Conservation (phyloP, 2,113 vertebrate genomes). For the Cygnus buccinator region DNA sequence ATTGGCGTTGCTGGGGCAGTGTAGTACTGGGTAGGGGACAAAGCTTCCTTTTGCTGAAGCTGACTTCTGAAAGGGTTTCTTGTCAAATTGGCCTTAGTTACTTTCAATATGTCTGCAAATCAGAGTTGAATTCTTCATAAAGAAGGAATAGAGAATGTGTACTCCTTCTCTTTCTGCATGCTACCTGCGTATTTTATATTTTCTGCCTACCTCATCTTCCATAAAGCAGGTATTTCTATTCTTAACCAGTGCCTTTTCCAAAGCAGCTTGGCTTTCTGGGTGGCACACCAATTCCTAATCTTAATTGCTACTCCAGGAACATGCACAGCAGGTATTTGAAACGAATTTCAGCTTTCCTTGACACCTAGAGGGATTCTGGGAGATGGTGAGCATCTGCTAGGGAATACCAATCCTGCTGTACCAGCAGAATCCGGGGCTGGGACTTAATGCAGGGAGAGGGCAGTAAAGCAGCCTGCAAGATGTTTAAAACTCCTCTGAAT, state of each 20-base stretch:
- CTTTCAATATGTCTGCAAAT: not conserved
- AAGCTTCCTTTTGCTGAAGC: not conserved
- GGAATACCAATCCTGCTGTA: not conserved
- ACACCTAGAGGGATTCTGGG: not conserved
- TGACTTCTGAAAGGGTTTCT: not conserved
- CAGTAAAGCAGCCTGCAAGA: not conserved
- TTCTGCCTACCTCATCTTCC: not conserved
- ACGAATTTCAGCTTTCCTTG: not conserved
- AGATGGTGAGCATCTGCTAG: not conserved
- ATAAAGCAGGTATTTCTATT: not conserved
- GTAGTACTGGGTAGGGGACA: not conserved
- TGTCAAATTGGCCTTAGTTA: accelerated
- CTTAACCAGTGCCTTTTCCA: not conserved
- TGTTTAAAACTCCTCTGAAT: not conserved
- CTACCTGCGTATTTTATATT: not conserved
- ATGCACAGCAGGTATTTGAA: not conserved
- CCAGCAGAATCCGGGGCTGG: not conserved
- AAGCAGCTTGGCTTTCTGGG: not conserved
- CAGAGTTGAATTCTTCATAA: not conserved
- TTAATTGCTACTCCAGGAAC: not conserved
- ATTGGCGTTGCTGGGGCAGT: not conserved
- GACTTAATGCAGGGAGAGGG: not conserved
- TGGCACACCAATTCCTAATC: not conserved
- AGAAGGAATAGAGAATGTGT: not conserved
- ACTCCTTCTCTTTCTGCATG: not conserved